A percentile compares a stretch with the other conserved stretches of the same genome.
These are phyloP conservation scores for Microctenopoma steveboyesi DNA, from an alignment of 2,797 vertebrate species.

Conservation along the genomic window DNA sequence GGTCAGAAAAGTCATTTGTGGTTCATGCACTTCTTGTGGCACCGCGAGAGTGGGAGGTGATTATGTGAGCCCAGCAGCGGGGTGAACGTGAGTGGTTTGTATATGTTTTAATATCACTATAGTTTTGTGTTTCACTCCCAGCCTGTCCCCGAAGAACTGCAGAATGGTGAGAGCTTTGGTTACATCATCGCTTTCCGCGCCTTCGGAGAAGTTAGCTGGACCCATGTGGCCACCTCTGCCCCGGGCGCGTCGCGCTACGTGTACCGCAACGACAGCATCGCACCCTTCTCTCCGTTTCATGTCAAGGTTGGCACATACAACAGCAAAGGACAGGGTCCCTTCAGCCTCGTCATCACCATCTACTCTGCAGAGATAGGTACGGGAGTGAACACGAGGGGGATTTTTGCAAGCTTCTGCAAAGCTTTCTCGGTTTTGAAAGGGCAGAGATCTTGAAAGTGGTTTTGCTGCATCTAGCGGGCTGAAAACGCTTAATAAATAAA, in stretches of 20 bases:
- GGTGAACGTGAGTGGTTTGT: constrained; percentile 79
- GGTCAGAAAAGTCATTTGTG: constrained; percentile 73
- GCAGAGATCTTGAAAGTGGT: constrained; percentile 43
- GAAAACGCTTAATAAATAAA: constrained; percentile 18
- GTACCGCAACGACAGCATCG: constrained; percentile 93
- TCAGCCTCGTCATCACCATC: constrained; percentile 90
- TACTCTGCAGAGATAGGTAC: constrained; percentile 96
- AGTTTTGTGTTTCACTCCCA: constrained; percentile 88
- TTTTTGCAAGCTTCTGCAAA: constrained; percentile 27
- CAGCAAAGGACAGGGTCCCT: constrained; percentile 95
- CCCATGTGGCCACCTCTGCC: constrained; percentile 92
- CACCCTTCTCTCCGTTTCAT: constrained; percentile 93
- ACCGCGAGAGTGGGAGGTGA: constrained; percentile 32
- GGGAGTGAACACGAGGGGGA: constrained; percentile 11
- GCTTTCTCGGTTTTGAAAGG: constrained; percentile 28
- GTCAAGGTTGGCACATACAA: constrained; percentile 97
- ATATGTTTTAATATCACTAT: constrained; percentile 89
- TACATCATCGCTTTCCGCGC: constrained; percentile 96
- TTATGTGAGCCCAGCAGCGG: constrained; percentile 51
- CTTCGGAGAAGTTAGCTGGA: constrained; percentile 90
- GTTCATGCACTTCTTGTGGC: constrained; percentile 52
- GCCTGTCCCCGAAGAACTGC: constrained; percentile 96
- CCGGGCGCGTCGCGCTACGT: constrained; percentile 90
- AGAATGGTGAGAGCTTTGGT: constrained; percentile 95
- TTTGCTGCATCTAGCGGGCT: constrained; percentile 28